phyloP scores from a whole-genome alignment of 2,888 invertebrate species.

The Herminia tarsipennalis region DNA sequence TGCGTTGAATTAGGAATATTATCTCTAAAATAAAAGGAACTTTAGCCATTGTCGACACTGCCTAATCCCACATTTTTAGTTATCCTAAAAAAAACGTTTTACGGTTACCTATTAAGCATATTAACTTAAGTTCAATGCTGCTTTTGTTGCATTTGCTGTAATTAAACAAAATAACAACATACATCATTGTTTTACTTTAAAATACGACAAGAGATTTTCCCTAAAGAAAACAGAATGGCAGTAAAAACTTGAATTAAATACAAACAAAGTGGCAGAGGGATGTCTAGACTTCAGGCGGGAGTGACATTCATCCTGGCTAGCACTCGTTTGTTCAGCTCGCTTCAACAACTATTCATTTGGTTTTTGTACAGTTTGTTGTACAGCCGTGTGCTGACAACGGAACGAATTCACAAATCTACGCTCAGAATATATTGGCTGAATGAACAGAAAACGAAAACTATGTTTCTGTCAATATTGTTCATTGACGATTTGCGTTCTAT shows the following conservation, averaged over 20 bases:
- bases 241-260: slow-evolving; percentile 28
- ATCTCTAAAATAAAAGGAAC: too few relatives aligned
- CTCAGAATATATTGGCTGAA: slow-evolving; percentile 37
- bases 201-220: neutral
- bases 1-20: too few relatives aligned
- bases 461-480: too few relatives aligned
- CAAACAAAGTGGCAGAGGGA: slow-evolving; percentile 21
- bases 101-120: too few relatives aligned
- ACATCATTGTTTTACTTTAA: neutral
- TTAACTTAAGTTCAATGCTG: too few relatives aligned
- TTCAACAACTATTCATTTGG: slow-evolving; percentile 39
- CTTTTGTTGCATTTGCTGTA: too few relatives aligned
- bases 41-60: too few relatives aligned
- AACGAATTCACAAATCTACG: slow-evolving; percentile 43
- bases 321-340: slow-evolving; percentile 19
- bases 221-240: neutral
- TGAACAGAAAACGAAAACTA: too few relatives aligned
- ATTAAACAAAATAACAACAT: too few relatives aligned
- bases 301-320: slow-evolving; percentile 27
- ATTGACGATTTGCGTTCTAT: too few relatives aligned
- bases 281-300: slow-evolving; percentile 13
- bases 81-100: too few relatives aligned
- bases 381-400: slow-evolving; percentile 30
- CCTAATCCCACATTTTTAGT: too few relatives aligned
- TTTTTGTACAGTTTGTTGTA: slow-evolving; percentile 33